Evolutionary conservation across 1,140 invertebrate genomes (phyloP).

Genomic region (Lordiphosa mommai): DNA sequence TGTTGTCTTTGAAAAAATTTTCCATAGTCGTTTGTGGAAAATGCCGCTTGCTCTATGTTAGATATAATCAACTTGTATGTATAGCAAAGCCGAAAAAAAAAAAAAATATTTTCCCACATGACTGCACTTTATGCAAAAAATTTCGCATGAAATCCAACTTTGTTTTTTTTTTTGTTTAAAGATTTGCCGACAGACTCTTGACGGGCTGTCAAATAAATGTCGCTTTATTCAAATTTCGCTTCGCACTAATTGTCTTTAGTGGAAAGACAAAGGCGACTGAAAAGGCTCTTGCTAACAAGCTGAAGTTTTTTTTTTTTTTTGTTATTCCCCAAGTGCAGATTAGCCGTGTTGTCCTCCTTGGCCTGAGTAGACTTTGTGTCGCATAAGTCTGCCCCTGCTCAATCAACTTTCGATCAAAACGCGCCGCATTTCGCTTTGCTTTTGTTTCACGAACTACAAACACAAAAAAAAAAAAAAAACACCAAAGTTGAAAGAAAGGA

Average conservation of each 20-base stretch:
- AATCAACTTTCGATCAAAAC: conserved; percentile 75
- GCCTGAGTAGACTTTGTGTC: conserved; percentile 65
- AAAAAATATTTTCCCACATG: conserved; percentile 72
- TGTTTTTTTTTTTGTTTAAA: conserved; percentile 49
- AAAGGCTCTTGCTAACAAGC: conserved; percentile 49
- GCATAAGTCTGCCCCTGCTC: conserved; percentile 45
- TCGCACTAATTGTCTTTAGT: conserved; percentile 67
- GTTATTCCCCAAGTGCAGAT: conserved; percentile 61
- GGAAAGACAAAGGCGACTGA: conserved; percentile 47
- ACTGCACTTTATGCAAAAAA: conserved; percentile 68
- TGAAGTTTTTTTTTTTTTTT: conserved; percentile 5
- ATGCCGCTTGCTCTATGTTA: conserved; percentile 25
- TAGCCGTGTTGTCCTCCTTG: conserved; percentile 43
- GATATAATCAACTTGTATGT: conserved; percentile 23
- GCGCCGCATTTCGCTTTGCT: conserved; percentile 46
- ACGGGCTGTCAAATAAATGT: conserved; percentile 78
- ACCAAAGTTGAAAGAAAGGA: conserved; percentile 2
- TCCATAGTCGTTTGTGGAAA: conserved; percentile 57
- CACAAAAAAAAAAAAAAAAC: conserved; percentile 27
- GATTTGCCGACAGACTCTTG: conserved; percentile 73
- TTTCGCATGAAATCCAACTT: conserved; percentile 68
- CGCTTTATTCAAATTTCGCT: conserved; percentile 78
- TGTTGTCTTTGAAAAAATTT: conserved; percentile 75
- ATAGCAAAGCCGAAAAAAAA: conserved; percentile 25
- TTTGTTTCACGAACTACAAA: conserved; percentile 53